Evolutionary conservation across 2,797 vertebrate species (phyloP).

Genomic region (Enteromius afrohamiltoni): DNA sequence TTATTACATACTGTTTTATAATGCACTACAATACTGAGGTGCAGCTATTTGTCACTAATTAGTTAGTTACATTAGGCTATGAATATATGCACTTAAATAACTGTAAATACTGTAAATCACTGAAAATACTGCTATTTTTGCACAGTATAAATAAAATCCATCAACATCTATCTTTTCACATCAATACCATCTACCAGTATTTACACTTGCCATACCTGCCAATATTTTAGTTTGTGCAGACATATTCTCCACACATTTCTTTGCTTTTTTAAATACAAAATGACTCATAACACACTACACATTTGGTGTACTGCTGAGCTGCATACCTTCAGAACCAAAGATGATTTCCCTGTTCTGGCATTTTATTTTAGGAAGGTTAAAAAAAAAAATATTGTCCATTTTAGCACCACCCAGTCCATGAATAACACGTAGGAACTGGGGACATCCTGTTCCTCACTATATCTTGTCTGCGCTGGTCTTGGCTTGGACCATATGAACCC

Average conservation of each 20-base stretch:
- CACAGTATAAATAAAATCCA: background rate
- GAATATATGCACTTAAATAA: too few species aligned
- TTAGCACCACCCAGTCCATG: slow-evolving; percentile 13
- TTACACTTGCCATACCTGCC: too few species aligned
- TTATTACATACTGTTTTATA: too few species aligned
- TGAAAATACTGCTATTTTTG: background rate
- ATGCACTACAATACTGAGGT: too few species aligned
- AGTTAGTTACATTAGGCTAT: too few species aligned
- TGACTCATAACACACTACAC: background rate
- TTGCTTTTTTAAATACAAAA: background rate
- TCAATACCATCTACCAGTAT: background rate
- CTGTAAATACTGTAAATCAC: too few species aligned
- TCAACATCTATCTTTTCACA: background rate
- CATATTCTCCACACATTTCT: background rate
- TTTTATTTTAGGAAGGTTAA: slow-evolving; percentile 1
- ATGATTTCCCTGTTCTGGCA: background rate
- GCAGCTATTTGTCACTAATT: too few species aligned
- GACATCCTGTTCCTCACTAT: slow-evolving; percentile 25
- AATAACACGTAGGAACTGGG: slow-evolving; percentile 26
- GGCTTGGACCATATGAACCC: background rate
- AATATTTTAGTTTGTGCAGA: background rate
- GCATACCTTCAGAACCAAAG: background rate
- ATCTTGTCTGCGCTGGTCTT: background rate
- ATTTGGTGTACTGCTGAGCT: background rate
- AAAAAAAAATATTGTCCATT: background rate